Evolutionary conservation across 2,113 vertebrate genomes (phyloP), one percentile per base, ranked within the genome.

Genomic region (Azemiops feae): DNA sequence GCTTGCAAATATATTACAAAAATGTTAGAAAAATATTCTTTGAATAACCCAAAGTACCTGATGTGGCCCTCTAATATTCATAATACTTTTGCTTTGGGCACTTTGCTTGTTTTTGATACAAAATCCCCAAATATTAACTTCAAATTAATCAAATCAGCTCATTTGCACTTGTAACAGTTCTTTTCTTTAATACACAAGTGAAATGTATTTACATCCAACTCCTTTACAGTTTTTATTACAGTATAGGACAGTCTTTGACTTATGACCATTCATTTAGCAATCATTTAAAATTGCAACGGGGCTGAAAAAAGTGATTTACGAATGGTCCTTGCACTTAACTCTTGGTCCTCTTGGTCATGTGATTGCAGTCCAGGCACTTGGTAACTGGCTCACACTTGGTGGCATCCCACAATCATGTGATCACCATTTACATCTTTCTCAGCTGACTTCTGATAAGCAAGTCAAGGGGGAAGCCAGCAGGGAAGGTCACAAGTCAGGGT

Each of bases 1-100:
- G 87, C 85, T 25, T 93, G 92, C 93, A 58, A 69, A 91, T 93
- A 92, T 94, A 93, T 93, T 50, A 69, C 86, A 93, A 93, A 92
- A 92, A 91, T 95, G 87, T 94, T 91, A 55, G 0, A 3, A 27
- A 94, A 94, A 81, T 93, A 54, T 85, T 6, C 30, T 94, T 87
- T 91, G 53, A 81, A 25, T 94, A 93, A 64, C 54, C 74, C 57
- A 54, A 57, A 27, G 4, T 91, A 57, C 7, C 39, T 30, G 53
- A 43, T 43, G 1, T 23, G 54, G 57, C 55, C 47, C 39, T n/a
- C 1, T 90, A 64, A 9, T 22, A 57, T 20, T 89, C 69, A 81
- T 39, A 39, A 74, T 74, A 81, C 8, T 47, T 25, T 92, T 45
- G 55, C 53, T 87, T 87, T 87, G n/a, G 30, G 7, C 20, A 53